These are phyloP conservation scores for Tokudaia muenninki DNA, from an alignment of 2,797 vertebrate genomes.

Conservation along the genomic window DNA sequence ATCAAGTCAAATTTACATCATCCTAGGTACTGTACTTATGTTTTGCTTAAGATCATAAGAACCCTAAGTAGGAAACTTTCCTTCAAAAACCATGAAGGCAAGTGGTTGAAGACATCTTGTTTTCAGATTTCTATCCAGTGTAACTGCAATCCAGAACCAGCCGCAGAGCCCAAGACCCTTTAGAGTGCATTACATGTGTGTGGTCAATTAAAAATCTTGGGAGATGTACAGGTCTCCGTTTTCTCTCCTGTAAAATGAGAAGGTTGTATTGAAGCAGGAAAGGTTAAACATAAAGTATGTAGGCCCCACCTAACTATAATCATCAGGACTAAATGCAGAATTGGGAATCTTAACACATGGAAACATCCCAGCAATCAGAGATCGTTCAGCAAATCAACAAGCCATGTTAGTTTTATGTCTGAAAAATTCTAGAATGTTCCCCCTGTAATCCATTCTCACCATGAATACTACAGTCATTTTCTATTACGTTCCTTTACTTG, in stretches of 20 bases:
- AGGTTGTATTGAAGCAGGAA: neutral
- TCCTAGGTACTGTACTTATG: neutral
- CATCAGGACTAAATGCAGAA: neutral
- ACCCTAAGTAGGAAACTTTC: neutral
- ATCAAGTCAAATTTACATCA: neutral
- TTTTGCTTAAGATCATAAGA: neutral
- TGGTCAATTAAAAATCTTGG: neutral
- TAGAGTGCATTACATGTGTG: neutral
- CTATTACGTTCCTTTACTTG: neutral
- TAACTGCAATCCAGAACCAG: neutral
- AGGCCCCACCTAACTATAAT: neutral
- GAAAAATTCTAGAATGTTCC: neutral
- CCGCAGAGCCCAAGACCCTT: neutral
- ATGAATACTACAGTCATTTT: neutral
- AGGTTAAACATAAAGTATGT: neutral
- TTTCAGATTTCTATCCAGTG: constrained; percentile 1
- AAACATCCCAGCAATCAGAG: neutral
- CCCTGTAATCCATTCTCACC: neutral
- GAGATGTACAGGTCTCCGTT: neutral
- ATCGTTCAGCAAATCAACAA: neutral
- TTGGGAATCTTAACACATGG: neutral
- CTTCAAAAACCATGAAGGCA: neutral
- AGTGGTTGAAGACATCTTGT: neutral
- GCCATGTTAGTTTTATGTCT: neutral
- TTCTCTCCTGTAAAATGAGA: constrained; percentile 17